Conservation (phyloP, 2,888 invertebrate species). For the Pseudanteris insignis region DNA sequence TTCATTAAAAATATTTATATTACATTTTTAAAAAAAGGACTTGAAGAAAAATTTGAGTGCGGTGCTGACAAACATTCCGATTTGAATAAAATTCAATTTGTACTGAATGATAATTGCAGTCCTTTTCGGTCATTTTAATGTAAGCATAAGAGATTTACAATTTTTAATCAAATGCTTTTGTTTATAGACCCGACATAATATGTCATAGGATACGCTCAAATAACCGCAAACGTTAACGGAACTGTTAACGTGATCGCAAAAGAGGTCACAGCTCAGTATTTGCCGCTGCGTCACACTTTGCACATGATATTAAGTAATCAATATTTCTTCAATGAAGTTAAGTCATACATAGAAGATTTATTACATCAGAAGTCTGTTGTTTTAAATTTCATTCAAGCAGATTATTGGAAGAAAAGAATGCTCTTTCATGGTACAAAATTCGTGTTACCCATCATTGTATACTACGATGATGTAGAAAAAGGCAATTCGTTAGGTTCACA, state of each 20-base stretch:
- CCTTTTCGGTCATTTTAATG: slow-evolving; percentile 15
- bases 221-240: not conserved
- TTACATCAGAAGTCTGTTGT: slow-evolving; percentile 4
- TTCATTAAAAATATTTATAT: slow-evolving; percentile 16
- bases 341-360: not conserved
- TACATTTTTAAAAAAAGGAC: slow-evolving; percentile 14
- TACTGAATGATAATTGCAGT: slow-evolving; percentile 11
- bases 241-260: slow-evolving; percentile 2
- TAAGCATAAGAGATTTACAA: slow-evolving; percentile 13
- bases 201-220: slow-evolving; percentile 10
- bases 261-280: slow-evolving; percentile 1
- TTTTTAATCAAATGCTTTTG: slow-evolving; percentile 13
- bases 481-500: slow-evolving; percentile 6
- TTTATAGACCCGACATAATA: slow-evolving; percentile 16
- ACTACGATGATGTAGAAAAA: slow-evolving; percentile 9
- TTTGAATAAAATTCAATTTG: not conserved
- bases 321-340: slow-evolving; percentile 1
- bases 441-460: slow-evolving; percentile 6
- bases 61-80: not conserved
- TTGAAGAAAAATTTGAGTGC: slow-evolving; percentile 1
- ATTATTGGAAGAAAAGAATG: slow-evolving; percentile 11
- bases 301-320: slow-evolving; percentile 2
- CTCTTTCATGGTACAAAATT: slow-evolving; percentile 1
- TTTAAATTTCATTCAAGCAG: slow-evolving; percentile 6
- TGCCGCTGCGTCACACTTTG: slow-evolving; percentile 1